phyloP scores from a whole-genome alignment of 2,797 vertebrate species.

The Etheostoma perlongum region DNA sequence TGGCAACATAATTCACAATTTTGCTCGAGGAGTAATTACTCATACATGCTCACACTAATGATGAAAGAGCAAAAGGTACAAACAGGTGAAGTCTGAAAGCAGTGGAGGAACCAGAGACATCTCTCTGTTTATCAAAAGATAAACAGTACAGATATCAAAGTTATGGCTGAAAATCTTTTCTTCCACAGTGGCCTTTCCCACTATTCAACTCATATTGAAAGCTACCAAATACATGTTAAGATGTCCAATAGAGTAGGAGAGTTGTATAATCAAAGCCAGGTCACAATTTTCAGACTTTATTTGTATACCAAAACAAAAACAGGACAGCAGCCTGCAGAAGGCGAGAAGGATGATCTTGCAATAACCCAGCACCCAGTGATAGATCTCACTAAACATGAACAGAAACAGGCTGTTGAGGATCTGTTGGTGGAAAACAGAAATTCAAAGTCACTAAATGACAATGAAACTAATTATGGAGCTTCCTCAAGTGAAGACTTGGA shows the following conservation, averaged over 20 bases:
- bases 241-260: constrained; percentile 1
- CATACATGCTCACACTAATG: too few species aligned
- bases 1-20: too few species aligned
- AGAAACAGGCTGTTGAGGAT: constrained; percentile 12
- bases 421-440: constrained; percentile 9
- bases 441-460: constrained; percentile 16
- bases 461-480: constrained; percentile 4
- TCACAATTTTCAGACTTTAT: constrained; percentile 22
- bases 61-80: too few species aligned
- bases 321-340: constrained; percentile 1
- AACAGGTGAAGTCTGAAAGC: too few species aligned
- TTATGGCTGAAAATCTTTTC: neutral
- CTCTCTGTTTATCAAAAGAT: neutral
- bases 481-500: neutral
- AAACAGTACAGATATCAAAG: constrained; percentile 3
- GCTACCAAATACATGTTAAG: constrained; percentile 10
- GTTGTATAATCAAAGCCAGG: constrained; percentile 12
- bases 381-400: constrained; percentile 10
- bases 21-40: neutral
- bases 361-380: neutral
- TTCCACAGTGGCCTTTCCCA: neutral
- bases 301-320: constrained; percentile 18
- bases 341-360: neutral
- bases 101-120: neutral
- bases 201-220: constrained; percentile 14